Conservation (phyloP, 2,888 invertebrate genomes). For the Pseudococcus longispinus region DNA sequence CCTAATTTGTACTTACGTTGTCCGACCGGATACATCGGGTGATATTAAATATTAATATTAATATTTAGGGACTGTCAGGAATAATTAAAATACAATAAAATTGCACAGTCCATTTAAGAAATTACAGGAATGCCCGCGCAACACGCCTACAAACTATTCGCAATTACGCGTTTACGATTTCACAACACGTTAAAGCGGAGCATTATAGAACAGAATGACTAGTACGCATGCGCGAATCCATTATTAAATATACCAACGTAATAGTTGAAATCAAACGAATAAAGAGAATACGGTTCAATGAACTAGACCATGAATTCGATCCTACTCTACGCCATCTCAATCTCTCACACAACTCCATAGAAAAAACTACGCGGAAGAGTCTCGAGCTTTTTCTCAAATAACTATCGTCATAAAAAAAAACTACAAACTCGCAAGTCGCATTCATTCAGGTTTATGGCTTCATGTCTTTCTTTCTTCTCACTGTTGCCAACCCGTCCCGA, state of each 20-base stretch:
- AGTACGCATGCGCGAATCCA: conserved; percentile 52
- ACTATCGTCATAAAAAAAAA: background rate
- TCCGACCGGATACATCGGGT: conserved; percentile 71
- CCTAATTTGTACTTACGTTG: conserved; percentile 69
- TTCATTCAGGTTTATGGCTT: background rate
- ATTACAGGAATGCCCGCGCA: conserved; percentile 55
- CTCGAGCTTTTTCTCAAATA: background rate
- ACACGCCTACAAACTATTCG: conserved; percentile 54
- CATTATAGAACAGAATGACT: background rate
- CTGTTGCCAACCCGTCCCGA: background rate
- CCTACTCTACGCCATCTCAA: conserved; percentile 39
- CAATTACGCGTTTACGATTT: conserved; percentile 55
- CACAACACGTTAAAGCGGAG: conserved; percentile 49
- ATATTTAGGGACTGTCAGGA: conserved; percentile 56
- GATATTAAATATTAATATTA: conserved; percentile 5
- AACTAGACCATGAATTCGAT: conserved; percentile 45
- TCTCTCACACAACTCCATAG: conserved; percentile 3
- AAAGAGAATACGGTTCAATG: conserved; percentile 46
- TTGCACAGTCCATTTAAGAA: conserved; percentile 56
- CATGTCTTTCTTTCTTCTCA: background rate
- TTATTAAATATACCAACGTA: conserved; percentile 41
- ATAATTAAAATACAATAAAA: conserved; percentile 49
- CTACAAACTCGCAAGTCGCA: background rate
- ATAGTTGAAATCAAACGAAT: conserved; percentile 32
- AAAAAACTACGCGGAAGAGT: conserved; percentile 14